These are phyloP conservation scores for Diadema setosum DNA, from an alignment of 35 echinoderm and acorn worm species.

Conservation along the genomic window DNA sequence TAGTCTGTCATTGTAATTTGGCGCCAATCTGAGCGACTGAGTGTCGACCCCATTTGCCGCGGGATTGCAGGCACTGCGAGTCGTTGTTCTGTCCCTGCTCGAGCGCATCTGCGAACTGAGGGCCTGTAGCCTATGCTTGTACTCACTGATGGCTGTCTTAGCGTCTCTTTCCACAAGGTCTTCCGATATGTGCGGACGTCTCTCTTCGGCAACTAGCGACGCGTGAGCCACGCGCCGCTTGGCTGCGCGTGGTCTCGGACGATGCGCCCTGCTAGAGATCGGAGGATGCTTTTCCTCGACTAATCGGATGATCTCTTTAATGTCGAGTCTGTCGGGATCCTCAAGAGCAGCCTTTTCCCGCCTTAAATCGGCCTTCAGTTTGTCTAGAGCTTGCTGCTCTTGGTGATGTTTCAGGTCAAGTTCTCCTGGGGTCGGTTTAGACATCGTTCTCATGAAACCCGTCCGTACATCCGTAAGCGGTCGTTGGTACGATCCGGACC, in stretches of 20 bases:
- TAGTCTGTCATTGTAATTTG: background rate
- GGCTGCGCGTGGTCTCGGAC: background rate
- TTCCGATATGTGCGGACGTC: background rate
- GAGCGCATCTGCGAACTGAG: slow-evolving; percentile 1
- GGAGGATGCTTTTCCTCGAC: background rate
- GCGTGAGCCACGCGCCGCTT: background rate
- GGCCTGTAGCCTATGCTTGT: background rate
- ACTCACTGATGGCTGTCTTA: background rate
- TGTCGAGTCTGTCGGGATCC: slow-evolving; percentile 31
- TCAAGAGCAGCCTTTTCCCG: background rate
- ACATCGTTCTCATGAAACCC: slow-evolving; percentile 42
- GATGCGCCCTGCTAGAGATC: background rate
- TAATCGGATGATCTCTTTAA: slow-evolving; percentile 19
- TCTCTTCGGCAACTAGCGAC: background rate
- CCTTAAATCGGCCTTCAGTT: background rate
- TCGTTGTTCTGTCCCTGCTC: background rate
- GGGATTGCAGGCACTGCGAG: background rate
- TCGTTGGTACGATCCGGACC: background rate
- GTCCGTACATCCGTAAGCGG: slow-evolving; percentile 20
- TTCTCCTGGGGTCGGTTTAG: slow-evolving; percentile 26
- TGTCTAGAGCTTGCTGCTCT: slow-evolving; percentile 10
- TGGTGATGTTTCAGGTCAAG: slow-evolving; percentile 42
- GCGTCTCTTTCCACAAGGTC: background rate
- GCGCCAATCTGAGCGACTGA: background rate
- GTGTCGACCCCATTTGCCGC: background rate